Conservation (phyloP, 2,888 invertebrate genomes). For the Xanthia togata region DNA sequence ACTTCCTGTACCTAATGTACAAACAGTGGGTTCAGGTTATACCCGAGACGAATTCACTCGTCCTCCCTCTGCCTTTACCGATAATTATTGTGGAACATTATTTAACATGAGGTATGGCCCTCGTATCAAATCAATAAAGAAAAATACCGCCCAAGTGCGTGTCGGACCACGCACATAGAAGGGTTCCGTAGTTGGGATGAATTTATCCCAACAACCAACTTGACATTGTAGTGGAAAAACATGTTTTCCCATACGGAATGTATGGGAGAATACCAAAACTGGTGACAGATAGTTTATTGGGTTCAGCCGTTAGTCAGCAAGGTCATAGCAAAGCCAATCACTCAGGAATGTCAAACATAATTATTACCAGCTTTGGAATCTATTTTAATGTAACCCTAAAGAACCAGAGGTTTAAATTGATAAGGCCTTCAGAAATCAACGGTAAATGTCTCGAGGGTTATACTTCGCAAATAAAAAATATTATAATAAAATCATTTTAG, state of each 20-base stretch:
- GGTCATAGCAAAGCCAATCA: neutral
- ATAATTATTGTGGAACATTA: neutral
- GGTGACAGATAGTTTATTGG: too few relatives aligned
- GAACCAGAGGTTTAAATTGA: neutral
- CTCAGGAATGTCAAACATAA: neutral
- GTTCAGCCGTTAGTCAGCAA: neutral
- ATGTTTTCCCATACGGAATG: too few relatives aligned
- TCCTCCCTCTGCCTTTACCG: neutral
- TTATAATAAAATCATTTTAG: too few relatives aligned
- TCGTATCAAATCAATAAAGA: too few relatives aligned
- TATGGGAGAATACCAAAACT: too few relatives aligned
- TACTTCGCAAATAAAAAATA: neutral
- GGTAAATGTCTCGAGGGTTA: neutral
- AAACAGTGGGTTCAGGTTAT: neutral
- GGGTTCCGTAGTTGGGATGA: too few relatives aligned
- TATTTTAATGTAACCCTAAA: neutral
- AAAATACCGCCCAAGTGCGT: too few relatives aligned
- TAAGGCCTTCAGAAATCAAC: constrained; percentile 15
- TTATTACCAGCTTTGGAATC: neutral
- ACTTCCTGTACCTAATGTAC: neutral
- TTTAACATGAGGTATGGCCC: neutral
- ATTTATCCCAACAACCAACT: too few relatives aligned
- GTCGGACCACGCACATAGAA: too few relatives aligned
- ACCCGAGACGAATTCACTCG: neutral
- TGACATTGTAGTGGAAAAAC: too few relatives aligned